Evolutionary conservation across 2,797 vertebrate species (phyloP).

Genomic region (Acestrorhynchus altus): DNA sequence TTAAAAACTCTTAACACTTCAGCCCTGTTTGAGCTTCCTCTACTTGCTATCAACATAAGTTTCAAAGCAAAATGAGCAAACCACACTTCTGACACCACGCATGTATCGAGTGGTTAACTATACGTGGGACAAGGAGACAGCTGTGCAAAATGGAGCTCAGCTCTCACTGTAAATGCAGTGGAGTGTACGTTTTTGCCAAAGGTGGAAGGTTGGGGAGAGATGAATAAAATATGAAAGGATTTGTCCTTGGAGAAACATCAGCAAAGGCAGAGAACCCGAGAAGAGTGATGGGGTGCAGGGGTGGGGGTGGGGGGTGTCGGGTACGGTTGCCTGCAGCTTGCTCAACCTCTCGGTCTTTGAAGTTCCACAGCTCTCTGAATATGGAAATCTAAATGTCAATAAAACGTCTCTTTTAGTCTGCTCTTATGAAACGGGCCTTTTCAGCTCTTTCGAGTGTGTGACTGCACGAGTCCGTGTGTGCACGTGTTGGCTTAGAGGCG

Average conservation of each 20-base stretch:
- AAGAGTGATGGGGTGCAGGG: not conserved
- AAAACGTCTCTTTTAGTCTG: not conserved
- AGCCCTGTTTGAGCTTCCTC: too few relatives aligned
- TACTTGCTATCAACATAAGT: too few relatives aligned
- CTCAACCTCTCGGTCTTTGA: constrained; percentile 27
- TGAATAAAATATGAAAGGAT: constrained; percentile 5
- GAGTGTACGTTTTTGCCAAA: not conserved
- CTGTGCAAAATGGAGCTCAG: not conserved
- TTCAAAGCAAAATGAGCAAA: too few relatives aligned
- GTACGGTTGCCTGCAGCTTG: not conserved
- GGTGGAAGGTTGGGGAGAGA: not conserved
- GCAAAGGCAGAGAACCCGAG: not conserved
- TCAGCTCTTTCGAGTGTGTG: constrained; percentile 10
- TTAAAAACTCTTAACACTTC: too few relatives aligned
- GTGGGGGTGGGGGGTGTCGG: not conserved
- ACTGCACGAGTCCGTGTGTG: not conserved
- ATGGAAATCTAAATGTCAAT: constrained; percentile 20
- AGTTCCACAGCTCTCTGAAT: constrained; percentile 7
- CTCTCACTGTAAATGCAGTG: not conserved
- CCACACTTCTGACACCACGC: too few relatives aligned
- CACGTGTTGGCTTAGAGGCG: not conserved
- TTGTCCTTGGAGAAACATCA: constrained; percentile 17
- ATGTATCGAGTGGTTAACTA: not conserved
- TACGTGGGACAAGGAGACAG: not conserved
- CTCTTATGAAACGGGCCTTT: constrained; percentile 2